A percentile compares a stretch with the other conserved stretches of the same genome.
Evolutionary conservation across 1,140 invertebrate genomes (phyloP).

Genomic region (Micrasema minimum): DNA sequence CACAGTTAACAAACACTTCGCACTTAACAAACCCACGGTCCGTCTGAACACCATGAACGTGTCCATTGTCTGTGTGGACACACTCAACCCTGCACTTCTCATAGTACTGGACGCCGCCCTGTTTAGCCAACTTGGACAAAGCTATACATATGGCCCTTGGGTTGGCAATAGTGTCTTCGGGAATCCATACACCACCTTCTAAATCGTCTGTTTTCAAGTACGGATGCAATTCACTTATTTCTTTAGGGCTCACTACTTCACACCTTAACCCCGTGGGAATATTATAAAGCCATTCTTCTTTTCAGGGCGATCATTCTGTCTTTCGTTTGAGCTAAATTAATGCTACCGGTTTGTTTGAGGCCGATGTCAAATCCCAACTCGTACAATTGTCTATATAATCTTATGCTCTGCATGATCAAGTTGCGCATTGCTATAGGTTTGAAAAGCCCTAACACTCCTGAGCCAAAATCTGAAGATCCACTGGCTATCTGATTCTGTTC

Average conservation of each 20-base stretch:
- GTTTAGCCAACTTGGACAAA: conserved; percentile 69
- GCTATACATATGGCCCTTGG: conserved; percentile 71
- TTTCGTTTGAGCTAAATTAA: conserved; percentile 78
- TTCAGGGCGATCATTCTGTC: conserved; percentile 75
- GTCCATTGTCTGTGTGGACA: conserved; percentile 70
- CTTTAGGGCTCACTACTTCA: conserved; percentile 61
- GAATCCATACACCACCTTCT: conserved; percentile 78
- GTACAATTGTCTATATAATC: conserved; percentile 72
- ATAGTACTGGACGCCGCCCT: conserved; percentile 71
- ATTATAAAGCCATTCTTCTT: conserved; percentile 71
- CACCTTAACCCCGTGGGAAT: conserved; percentile 68
- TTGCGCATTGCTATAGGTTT: conserved; percentile 70
- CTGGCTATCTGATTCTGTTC: conserved; percentile 75
- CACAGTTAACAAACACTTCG: conserved; percentile 80
- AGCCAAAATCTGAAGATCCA: conserved; percentile 76
- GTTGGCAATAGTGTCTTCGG: conserved; percentile 78
- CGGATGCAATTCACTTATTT: conserved; percentile 69
- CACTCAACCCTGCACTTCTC: conserved; percentile 71
- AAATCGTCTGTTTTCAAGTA: conserved; percentile 75
- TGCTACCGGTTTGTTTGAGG: conserved; percentile 75
- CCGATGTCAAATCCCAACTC: conserved; percentile 72
- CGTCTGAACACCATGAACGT: conserved; percentile 72
- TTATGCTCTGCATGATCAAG: conserved; percentile 71
- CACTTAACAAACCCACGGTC: conserved; percentile 71
- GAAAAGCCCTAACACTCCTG: conserved; percentile 73